Base-by-base conservation (phyloP, 2,113 vertebrate genomes). In the Aphyosemion australe region DNA sequence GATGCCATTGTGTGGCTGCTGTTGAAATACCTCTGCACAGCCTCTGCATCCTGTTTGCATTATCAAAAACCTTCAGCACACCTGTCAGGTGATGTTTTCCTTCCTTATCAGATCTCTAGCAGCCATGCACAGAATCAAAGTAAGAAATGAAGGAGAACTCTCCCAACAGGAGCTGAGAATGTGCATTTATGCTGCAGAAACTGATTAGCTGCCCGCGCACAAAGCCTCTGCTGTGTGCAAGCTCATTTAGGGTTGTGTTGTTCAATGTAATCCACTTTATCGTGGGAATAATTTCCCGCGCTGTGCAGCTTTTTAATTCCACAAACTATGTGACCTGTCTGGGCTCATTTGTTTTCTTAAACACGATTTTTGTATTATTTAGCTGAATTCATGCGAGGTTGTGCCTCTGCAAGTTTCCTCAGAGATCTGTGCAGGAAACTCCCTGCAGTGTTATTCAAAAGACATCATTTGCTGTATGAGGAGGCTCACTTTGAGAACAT, bases 271-370 rank as follows among this genome's bases (percentile, higher is more conserved):
- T 84, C 80, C 76, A 69, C 57, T 56, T 61, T 69, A 46, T 72
- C 21, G 43, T 20, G 12, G 65, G 59, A 71, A 13, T 45, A 49
- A 73, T 78, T 61, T 26, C 58, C 46, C 2, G 8, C 67, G 54
- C 39, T 72, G 61, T 84, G 58, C 57, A 75, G 51, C 9, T 1
- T 56, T 74, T 78, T 86, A 84, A 88, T 79, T 68, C 83, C 80
- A 63, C 34, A 53, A 86, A 78, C 70, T 82, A 83, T 88, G 79
- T 55, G 71, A 81, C 67, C 75, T 50, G 79, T 85, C 69, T 86
- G 84, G 82, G 68, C 70, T 56, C 64, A 61, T 56, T 72, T 60
- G 41, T 49, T 74, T 43, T 62, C 55, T 26, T 69, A 15, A 52
- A 14, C 20, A 72, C 20, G 55, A 83, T 18, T 5, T 26, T 26